phyloP scores from a whole-genome alignment of 2,113 vertebrate species.

The Lasiurus cinereus region DNA sequence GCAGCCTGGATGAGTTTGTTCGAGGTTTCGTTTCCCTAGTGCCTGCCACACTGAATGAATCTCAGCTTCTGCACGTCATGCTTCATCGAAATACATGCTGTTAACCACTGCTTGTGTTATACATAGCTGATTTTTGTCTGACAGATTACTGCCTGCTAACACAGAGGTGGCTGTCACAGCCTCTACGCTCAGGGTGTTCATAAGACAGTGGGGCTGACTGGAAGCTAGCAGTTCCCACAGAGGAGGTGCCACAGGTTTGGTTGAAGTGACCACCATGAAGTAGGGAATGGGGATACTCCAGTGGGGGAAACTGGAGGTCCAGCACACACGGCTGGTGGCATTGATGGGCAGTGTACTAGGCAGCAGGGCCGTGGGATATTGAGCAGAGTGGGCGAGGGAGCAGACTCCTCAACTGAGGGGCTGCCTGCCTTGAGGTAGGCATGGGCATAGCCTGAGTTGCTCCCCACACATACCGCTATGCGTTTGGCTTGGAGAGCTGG shows the following conservation, averaged over 20 bases:
- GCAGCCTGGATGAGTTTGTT: accelerated
- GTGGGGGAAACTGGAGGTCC: not conserved
- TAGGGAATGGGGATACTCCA: not conserved
- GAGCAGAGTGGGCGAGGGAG: not conserved
- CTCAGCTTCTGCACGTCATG: not conserved
- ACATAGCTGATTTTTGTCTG: not conserved
- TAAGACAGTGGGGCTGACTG: not conserved
- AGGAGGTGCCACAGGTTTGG: not conserved
- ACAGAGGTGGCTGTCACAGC: not conserved
- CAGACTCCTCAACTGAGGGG: not conserved
- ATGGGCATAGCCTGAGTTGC: not conserved
- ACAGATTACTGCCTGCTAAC: not conserved
- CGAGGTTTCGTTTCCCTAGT: not conserved
- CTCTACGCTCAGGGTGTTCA: not conserved
- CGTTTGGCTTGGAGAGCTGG: not conserved
- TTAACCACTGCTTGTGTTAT: not conserved
- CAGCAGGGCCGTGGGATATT: not conserved
- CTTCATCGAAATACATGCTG: not conserved
- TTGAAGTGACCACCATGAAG: not conserved
- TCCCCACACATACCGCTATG: not conserved
- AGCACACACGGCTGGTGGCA: not conserved
- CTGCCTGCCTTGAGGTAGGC: not conserved
- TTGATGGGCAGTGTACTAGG: not conserved
- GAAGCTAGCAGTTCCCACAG: not conserved
- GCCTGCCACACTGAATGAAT: not conserved